These are phyloP conservation scores for Gryon sp. DNA, from an alignment of 1,140 invertebrate genomes.

Conservation along the genomic window DNA sequence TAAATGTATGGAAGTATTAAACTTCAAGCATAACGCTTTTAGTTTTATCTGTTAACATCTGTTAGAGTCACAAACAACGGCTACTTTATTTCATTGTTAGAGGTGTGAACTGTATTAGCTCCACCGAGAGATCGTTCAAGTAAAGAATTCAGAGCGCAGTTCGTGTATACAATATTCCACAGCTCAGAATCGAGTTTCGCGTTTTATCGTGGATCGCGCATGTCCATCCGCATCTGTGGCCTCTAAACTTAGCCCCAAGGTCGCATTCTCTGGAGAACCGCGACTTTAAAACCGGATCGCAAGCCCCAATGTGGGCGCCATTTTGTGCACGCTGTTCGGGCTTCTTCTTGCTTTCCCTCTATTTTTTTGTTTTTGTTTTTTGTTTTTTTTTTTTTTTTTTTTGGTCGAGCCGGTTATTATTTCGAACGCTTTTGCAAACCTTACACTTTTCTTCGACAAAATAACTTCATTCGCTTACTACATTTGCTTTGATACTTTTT, in stretches of 20 bases:
- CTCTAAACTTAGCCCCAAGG: conserved; percentile 69
- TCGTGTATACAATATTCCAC: conserved; percentile 29
- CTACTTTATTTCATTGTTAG: conserved; percentile 46
- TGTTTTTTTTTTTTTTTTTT: too few relatives aligned
- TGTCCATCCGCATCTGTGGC: conserved; percentile 58
- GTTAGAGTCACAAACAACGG: conserved; percentile 11
- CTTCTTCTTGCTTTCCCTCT: too few relatives aligned
- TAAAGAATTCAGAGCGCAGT: conserved; percentile 24
- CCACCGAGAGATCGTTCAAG: background rate
- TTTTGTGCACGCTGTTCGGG: conserved; percentile 34
- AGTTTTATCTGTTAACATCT: conserved; percentile 44
- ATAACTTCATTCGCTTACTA: conserved; percentile 45
- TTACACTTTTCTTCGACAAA: conserved; percentile 14
- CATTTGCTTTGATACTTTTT: background rate
- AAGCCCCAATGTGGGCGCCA: conserved; percentile 59
- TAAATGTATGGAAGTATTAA: too few relatives aligned
- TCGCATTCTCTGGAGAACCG: conserved; percentile 64
- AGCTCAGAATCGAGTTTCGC: conserved; percentile 43
- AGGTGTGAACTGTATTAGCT: conserved; percentile 13
- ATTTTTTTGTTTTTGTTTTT: too few relatives aligned
- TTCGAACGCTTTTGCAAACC: conserved; percentile 31
- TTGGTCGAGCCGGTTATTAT: conserved; percentile 55
- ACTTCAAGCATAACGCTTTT: conserved; percentile 39
- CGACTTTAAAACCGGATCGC: conserved; percentile 67
- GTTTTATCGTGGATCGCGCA: conserved; percentile 52